Base-by-base conservation (phyloP, 2,888 invertebrate species). In the Amphipyra berbera region DNA sequence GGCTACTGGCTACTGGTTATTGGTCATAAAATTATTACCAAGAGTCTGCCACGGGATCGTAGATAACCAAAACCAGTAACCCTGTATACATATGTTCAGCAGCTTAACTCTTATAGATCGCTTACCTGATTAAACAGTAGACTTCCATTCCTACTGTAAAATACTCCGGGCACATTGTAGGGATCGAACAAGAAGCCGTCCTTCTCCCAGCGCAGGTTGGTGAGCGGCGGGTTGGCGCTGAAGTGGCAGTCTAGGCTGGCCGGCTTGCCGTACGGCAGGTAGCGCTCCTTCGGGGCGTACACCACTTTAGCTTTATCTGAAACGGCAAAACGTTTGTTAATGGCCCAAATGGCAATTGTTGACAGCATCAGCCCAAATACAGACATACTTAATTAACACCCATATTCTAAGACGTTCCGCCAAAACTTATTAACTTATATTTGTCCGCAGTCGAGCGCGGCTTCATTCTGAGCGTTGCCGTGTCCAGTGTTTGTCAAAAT, bases 281-380 rank as follows among this genome's bases (percentile, higher is more conserved):
- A 97, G 42, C 98, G 96, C 90, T 98, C 97, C 68, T 96, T 96
- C 15, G 98, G 98, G 56, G 98, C 97, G 88, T 97, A 97, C 78
- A 98, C 96, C 47, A 99, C 98, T 92, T 98, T 97, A 15, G 99
- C 99, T 90, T 98, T 97, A 93, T 98, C 99, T 99, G 93, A 10
- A 94, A 94, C 40, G n/a, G 41, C 8, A 47, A 53, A 7, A 40
- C 46, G 13, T 8, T 30, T 15, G 15, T 47, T 44, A 41, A 21
- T 37, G 30, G 9, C n/a, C 7, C 35, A 30, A 30, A 21, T 2
- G 21, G 21, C 21, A 21, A n/a, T n/a, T n/a, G n/a, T n/a, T n/a
- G n/a, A n/a, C n/a, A n/a, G n/a, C n/a, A n/a, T n/a, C n/a, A n/a
- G n/a, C n/a, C n/a, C n/a, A n/a, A 2, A 21, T 21, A 21, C 21